Evolutionary conservation across 2,113 vertebrate genomes (phyloP).

Genomic region (Turnix velox): DNA sequence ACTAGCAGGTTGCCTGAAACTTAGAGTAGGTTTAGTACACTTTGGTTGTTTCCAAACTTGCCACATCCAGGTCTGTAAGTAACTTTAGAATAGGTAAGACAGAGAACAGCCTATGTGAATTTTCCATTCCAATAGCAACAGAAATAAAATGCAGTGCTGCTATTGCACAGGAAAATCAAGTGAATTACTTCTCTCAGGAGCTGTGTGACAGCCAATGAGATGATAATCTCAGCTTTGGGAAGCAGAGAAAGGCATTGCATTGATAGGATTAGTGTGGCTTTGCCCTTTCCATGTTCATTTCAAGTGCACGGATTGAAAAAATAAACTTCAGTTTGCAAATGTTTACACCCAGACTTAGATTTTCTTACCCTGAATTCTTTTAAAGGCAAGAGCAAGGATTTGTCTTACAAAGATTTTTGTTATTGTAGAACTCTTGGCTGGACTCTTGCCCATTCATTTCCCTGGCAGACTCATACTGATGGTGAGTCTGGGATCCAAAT

Average conservation of each 20-base stretch:
- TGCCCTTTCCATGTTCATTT: background rate
- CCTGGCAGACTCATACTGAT: background rate
- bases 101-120: background rate
- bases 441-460: background rate
- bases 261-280: conserved; percentile 10
- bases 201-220: conserved; percentile 11
- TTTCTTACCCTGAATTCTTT: background rate
- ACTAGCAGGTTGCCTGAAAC: background rate
- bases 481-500: background rate
- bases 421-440: background rate
- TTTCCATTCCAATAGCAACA: background rate
- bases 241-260: background rate
- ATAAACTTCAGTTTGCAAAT: background rate
- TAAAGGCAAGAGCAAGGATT: background rate
- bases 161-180: background rate
- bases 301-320: background rate
- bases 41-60: background rate
- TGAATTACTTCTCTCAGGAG: background rate
- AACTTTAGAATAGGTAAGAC: background rate
- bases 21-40: background rate
- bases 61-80: background rate
- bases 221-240: conserved; percentile 18
- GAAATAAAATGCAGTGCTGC: background rate
- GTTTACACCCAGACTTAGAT: background rate
- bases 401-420: background rate